Conservation (phyloP, 2,113 vertebrate species). For the Gadus chalcogrammus region DNA sequence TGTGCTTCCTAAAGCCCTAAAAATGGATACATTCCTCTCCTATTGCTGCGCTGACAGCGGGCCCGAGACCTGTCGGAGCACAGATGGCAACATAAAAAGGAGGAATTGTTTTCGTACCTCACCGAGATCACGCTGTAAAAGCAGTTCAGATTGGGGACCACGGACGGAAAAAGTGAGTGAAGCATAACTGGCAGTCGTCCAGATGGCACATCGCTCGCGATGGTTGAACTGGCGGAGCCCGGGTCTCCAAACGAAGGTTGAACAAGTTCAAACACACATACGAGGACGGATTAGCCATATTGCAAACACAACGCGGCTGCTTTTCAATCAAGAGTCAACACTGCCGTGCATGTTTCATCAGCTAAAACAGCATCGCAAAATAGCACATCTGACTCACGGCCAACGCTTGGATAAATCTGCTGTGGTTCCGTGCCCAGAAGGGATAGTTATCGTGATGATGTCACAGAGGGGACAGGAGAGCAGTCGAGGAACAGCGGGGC, state of each 20-base stretch:
- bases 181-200: conserved; percentile 57
- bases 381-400: conserved; percentile 14
- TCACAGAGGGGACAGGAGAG: conserved; percentile 32
- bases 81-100: conserved; percentile 29
- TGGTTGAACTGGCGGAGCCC: conserved; percentile 52
- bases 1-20: conserved; percentile 5
- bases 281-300: conserved; percentile 56
- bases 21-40: conserved; percentile 39
- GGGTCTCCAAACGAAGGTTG: conserved; percentile 55
- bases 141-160: conserved; percentile 44
- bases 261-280: conserved; percentile 64
- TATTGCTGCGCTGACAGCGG: conserved; percentile 32
- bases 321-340: conserved; percentile 35
- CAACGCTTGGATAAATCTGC: conserved; percentile 23
- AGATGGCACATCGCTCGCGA: conserved; percentile 33
- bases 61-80: conserved; percentile 13
- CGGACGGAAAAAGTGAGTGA: conserved; percentile 61
- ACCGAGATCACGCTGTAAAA: conserved; percentile 56
- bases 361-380: conserved; percentile 31
- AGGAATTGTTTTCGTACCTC: conserved; percentile 53
- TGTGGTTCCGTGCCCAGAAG: conserved; percentile 16
- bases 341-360: conserved; percentile 40
- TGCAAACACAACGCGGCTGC: conserved; percentile 40
- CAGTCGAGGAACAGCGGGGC: conserved; percentile 15
- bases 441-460: conserved; percentile 2